Evolutionary conservation across 2,888 invertebrate genomes (phyloP).

Genomic region (Gortyna flavago): DNA sequence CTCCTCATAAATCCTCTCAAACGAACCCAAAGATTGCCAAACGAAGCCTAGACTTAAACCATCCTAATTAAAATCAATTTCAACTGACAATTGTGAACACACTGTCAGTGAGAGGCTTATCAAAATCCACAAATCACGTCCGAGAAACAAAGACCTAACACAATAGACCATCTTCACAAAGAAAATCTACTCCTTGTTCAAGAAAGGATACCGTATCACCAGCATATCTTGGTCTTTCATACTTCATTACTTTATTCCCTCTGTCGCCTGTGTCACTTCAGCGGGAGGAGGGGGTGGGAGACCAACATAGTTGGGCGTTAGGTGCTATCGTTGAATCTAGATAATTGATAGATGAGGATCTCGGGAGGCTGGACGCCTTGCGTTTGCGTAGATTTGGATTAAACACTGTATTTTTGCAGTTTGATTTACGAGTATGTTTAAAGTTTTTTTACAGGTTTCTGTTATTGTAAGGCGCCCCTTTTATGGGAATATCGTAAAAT

Average conservation of each 20-base stretch:
- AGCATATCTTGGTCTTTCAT: conserved; percentile 68
- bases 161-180: conserved; percentile 76
- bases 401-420: conserved; percentile 24
- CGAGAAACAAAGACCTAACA: conserved; percentile 67
- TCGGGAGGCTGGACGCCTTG: conserved; percentile 67
- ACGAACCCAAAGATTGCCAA: conserved; percentile 46
- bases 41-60: conserved; percentile 60
- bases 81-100: conserved; percentile 66
- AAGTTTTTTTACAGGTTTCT: conserved; percentile 21
- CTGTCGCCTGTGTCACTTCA: conserved; percentile 27
- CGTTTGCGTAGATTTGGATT: conserved; percentile 21
- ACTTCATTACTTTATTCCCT: conserved; percentile 64
- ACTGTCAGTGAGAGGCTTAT: conserved; percentile 70
- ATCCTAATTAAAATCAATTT: conserved; percentile 73
- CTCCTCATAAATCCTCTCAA: conserved; percentile 38
- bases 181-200: conserved; percentile 71
- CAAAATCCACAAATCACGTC: conserved; percentile 76
- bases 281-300: conserved; percentile 6
- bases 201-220: conserved; percentile 71
- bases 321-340: conserved; percentile 67
- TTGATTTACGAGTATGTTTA: conserved; percentile 38
- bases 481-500: background rate
- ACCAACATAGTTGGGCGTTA: conserved; percentile 41
- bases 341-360: conserved; percentile 79
- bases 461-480: background rate